These are phyloP conservation scores for Scaptomyza reducta DNA, from an alignment of 2,888 invertebrate genomes.

Conservation along the genomic window DNA sequence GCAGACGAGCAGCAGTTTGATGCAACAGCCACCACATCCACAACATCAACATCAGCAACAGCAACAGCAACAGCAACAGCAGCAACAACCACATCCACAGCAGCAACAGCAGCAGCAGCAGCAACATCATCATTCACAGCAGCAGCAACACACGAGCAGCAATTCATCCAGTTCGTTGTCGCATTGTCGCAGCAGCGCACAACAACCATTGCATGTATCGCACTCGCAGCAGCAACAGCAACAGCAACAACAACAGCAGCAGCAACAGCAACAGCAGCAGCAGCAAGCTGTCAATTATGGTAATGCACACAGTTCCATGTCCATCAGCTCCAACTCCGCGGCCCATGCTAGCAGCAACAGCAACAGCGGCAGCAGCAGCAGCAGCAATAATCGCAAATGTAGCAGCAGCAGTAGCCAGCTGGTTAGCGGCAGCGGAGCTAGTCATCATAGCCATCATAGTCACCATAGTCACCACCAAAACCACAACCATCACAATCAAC, in stretches of 20 bases:
- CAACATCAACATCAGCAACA: conserved; percentile 77
- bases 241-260: no score
- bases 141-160: conserved; percentile 56
- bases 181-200: conserved; percentile 69
- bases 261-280: conserved; percentile 84
- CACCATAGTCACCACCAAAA: conserved; percentile 59
- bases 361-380: conserved; percentile 47
- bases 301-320: conserved; percentile 66
- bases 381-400: conserved; percentile 33
- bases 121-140: conserved; percentile 84
- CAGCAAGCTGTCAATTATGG: conserved; percentile 71
- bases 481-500: conserved; percentile 46
- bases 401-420: conserved; percentile 45
- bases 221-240: conserved; percentile 82
- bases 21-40: conserved; percentile 67
- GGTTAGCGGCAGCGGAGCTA: conserved; percentile 50
- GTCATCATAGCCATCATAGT: conserved; percentile 68
- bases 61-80: conserved; percentile 73
- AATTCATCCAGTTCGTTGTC: conserved; percentile 44
- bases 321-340: conserved; percentile 46
- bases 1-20: conserved; percentile 81
- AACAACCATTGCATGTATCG: conserved; percentile 61
- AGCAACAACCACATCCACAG: conserved; percentile 44
- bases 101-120: conserved; percentile 71
- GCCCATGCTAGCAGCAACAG: conserved; percentile 47